Conservation (phyloP, 2,888 invertebrate genomes). For the Platypus cylindrus region DNA sequence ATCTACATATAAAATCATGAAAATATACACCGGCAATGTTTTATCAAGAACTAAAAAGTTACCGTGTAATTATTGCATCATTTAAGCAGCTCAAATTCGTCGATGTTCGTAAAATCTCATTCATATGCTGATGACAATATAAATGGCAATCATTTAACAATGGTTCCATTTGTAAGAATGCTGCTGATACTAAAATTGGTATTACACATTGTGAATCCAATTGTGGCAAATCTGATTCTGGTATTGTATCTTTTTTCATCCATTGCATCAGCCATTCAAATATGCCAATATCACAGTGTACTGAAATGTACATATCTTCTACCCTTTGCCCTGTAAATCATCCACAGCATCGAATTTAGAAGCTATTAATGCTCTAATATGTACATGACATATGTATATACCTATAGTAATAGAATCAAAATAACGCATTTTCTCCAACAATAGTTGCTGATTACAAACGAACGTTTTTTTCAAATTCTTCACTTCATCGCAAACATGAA, state of each 20-base stretch:
- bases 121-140: conserved; percentile 77
- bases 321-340: conserved; percentile 23
- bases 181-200: conserved; percentile 86
- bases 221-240: conserved; percentile 53
- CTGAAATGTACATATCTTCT: conserved; percentile 67
- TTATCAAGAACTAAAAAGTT: not conserved
- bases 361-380: not conserved
- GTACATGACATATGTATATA: conserved; percentile 8
- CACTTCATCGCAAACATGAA: conserved; percentile 90
- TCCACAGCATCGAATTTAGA: not conserved
- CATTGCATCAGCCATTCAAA: conserved; percentile 96
- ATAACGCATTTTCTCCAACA: conserved; percentile 89
- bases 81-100: conserved; percentile 82
- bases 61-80: conserved; percentile 56
- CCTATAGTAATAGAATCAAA: conserved; percentile 81
- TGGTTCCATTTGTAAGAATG: conserved; percentile 89
- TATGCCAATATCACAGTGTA: conserved; percentile 90
- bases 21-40: not conserved
- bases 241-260: conserved; percentile 67
- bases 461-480: conserved; percentile 84
- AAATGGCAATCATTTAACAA: conserved; percentile 73
- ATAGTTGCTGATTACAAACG: conserved; percentile 70
- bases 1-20: conserved; percentile 35
- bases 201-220: conserved; percentile 76
- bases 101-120: conserved; percentile 72